These are phyloP conservation scores for Forbesichthys papilliferus DNA, from an alignment of 2,113 vertebrate species.

Conservation along the genomic window DNA sequence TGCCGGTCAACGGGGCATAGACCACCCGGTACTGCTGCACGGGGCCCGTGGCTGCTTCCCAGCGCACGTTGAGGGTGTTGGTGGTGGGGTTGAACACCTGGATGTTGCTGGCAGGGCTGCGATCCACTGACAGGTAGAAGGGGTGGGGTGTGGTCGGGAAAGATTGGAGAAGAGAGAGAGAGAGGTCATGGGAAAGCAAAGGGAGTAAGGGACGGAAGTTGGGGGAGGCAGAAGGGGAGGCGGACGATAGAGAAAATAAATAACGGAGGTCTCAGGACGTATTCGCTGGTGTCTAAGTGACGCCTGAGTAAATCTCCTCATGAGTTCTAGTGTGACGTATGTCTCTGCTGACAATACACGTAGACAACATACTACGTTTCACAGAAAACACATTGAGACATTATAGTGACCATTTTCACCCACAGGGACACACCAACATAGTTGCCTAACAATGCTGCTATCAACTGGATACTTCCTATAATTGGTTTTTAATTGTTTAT, in stretches of 20 bases:
- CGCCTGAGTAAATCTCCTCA: conserved; percentile 5
- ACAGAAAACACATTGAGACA: conserved; percentile 28
- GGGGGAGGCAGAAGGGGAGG: conserved; percentile 15
- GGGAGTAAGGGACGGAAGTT: neutral
- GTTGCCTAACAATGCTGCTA: conserved; percentile 50
- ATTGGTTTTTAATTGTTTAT: conserved; percentile 48
- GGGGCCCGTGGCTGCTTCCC: conserved; percentile 90
- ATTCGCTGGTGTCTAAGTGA: conserved; percentile 24
- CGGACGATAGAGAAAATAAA: conserved; percentile 4
- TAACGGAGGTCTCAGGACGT: neutral
- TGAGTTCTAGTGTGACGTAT: neutral
- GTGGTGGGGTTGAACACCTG: conserved; percentile 91
- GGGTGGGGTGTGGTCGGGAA: neutral
- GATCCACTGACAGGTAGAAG: conserved; percentile 78
- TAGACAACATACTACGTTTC: neutral
- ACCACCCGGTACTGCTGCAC: conserved; percentile 89
- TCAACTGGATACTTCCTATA: conserved; percentile 52
- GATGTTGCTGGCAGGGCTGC: conserved; percentile 86
- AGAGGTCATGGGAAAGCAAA: neutral
- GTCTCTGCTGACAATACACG: conserved; percentile 11
- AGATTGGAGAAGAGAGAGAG: neutral
- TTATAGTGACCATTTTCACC: conserved; percentile 38
- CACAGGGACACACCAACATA: conserved; percentile 43
- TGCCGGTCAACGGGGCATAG: conserved; percentile 82
- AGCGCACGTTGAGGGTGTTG: conserved; percentile 91